Conservation (phyloP, 1,140 invertebrate genomes). For the Lutraria rhynchaena region DNA sequence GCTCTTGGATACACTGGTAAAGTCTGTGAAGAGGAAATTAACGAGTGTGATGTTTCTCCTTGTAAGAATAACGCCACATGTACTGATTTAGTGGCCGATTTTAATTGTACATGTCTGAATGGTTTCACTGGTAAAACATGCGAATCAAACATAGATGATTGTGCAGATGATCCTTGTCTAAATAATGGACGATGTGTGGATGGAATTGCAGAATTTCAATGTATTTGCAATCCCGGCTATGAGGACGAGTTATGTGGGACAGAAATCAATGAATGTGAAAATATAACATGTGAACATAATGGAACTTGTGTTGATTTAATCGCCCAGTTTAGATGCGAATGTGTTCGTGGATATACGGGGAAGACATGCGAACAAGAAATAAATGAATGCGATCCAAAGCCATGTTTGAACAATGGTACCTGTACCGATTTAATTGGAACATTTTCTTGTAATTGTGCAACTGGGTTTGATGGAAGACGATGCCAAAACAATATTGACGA, state of each 20-base stretch:
- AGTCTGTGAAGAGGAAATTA: slow-evolving; percentile 9
- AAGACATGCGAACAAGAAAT: slow-evolving; percentile 88
- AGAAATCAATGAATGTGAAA: slow-evolving; percentile 94
- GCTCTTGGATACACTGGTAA: slow-evolving; percentile 84
- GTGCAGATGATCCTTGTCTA: neutral
- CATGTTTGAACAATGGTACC: slow-evolving; percentile 63
- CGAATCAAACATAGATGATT: slow-evolving; percentile 29
- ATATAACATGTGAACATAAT: slow-evolving; percentile 93
- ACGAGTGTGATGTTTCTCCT: slow-evolving; percentile 82
- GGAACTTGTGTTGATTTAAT: slow-evolving; percentile 92
- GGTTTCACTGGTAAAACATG: slow-evolving; percentile 28
- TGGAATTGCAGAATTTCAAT: slow-evolving; percentile 7
- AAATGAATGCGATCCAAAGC: slow-evolving; percentile 84
- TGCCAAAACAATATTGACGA: slow-evolving; percentile 97
- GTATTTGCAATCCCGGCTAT: slow-evolving; percentile 19
- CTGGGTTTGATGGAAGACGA: slow-evolving; percentile 2
- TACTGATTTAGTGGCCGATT: slow-evolving; percentile 69
- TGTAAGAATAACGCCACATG: slow-evolving; percentile 86
- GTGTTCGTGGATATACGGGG: slow-evolving; percentile 85
- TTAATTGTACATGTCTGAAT: slow-evolving; percentile 33
- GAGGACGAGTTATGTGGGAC: slow-evolving; percentile 85
- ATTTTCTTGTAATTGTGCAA: slow-evolving; percentile 15
- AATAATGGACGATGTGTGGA: slow-evolving; percentile 3
- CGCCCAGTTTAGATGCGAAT: slow-evolving; percentile 83
- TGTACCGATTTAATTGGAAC: slow-evolving; percentile 32